These are phyloP conservation scores for Tursiops truncatus DNA, from an alignment of 2,113 vertebrate genomes.

Conservation along the genomic window DNA sequence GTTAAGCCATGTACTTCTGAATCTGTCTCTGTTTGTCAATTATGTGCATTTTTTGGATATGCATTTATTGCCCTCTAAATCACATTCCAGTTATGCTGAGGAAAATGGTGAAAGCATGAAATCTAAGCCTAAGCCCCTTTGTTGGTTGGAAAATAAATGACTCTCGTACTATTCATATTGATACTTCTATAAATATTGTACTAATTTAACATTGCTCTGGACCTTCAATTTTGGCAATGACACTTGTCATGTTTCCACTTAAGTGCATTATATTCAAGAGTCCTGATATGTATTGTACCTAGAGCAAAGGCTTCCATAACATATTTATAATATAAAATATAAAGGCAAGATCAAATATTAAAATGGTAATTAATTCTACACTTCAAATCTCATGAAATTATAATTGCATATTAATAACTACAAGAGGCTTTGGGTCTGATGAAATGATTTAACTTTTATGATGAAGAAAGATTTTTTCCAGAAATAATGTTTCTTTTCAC, in stretches of 20 bases:
- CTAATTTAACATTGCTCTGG: constrained; percentile 47
- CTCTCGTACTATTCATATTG: background rate
- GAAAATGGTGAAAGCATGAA: constrained; percentile 4
- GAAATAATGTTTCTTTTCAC: background rate
- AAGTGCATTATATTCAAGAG: constrained; percentile 23
- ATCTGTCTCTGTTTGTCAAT: constrained; percentile 53
- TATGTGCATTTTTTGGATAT: constrained; percentile 45
- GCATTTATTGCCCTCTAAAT: constrained; percentile 22
- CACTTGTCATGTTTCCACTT: constrained; percentile 11
- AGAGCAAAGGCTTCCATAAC: constrained; percentile 38
- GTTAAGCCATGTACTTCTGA: constrained; percentile 68
- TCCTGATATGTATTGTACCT: background rate
- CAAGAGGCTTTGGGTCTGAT: constrained; percentile 41
- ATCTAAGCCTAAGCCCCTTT: constrained; percentile 4
- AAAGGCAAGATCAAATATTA: constrained; percentile 72
- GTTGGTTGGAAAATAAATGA: constrained; percentile 43
- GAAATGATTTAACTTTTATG: constrained; percentile 54
- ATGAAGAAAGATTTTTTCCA: constrained; percentile 11
- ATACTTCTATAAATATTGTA: constrained; percentile 56
- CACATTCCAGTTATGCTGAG: constrained; percentile 50
- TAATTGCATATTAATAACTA: constrained; percentile 63
- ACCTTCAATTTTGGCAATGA: background rate
- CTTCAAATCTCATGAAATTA: constrained; percentile 69
- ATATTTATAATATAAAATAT: constrained; percentile 54
- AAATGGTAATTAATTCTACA: constrained; percentile 72